Conservation (phyloP, 2,888 invertebrate species). For the Gymnosoma rotundatum region DNA sequence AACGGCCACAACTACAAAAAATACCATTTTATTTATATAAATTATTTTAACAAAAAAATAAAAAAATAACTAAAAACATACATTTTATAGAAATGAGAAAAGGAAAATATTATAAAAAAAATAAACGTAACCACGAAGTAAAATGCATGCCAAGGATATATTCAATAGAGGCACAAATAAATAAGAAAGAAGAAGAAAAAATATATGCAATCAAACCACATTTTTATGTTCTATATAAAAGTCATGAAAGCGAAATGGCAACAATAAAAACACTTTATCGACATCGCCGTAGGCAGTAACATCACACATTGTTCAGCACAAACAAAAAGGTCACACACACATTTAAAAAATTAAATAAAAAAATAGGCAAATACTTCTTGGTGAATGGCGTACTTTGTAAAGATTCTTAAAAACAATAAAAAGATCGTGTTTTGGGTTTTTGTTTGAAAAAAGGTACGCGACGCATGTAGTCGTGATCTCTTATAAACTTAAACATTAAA, state of each 20-base stretch:
- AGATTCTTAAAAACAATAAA: neutral
- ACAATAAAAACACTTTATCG: neutral
- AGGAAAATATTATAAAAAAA: conserved; percentile 44
- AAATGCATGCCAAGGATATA: conserved; percentile 70
- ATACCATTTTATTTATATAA: too few relatives aligned
- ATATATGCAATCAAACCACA: conserved; percentile 38
- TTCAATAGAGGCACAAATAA: conserved; percentile 57
- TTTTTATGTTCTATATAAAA: conserved; percentile 47
- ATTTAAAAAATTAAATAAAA: conserved; percentile 1
- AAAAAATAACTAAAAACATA: conserved; percentile 19
- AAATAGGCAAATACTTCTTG: neutral
- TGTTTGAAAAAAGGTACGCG: neutral
- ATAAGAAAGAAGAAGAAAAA: conserved; percentile 13
- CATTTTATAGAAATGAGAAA: conserved; percentile 27
- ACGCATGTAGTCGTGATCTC: neutral
- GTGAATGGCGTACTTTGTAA: neutral
- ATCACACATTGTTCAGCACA: conserved; percentile 29
- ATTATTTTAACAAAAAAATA: too few relatives aligned
- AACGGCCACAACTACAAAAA: neutral
- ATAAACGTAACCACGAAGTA: conserved; percentile 60
- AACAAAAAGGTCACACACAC: conserved; percentile 49
- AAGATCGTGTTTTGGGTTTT: neutral
- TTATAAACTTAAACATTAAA: neutral
- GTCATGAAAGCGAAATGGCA: conserved; percentile 60
- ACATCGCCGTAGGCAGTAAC: conserved; percentile 16